A percentile compares a stretch with the other conserved stretches of the same genome.
Evolutionary conservation across 2,888 invertebrate genomes (phyloP).

Genomic region (Brachynemurus nebulosus): DNA sequence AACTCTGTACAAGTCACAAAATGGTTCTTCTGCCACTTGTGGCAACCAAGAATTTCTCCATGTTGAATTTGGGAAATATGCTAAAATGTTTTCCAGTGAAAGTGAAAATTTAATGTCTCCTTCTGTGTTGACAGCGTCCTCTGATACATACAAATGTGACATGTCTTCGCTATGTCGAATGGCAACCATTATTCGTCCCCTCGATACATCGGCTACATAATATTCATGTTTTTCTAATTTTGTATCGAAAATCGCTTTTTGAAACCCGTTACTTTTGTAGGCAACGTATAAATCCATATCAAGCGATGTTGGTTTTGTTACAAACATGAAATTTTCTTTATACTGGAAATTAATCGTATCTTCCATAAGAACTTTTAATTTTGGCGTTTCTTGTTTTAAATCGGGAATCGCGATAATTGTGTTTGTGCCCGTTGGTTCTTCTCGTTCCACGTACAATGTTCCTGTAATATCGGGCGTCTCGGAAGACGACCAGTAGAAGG

Average conservation of each 20-base stretch:
- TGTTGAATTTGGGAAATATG: conserved; percentile 69
- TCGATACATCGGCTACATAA: conserved; percentile 73
- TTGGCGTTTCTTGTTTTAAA: conserved; percentile 16
- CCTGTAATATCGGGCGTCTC: conserved; percentile 30
- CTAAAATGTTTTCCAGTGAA: conserved; percentile 67
- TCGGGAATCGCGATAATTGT: conserved; percentile 31
- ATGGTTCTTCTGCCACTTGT: conserved; percentile 63
- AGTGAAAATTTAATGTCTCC: conserved; percentile 52
- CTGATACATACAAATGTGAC: conserved; percentile 72
- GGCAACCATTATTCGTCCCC: conserved; percentile 66
- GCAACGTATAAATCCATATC: conserved; percentile 60
- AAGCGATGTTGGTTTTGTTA: conserved; percentile 37
- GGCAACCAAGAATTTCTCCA: conserved; percentile 72
- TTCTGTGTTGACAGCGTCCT: conserved; percentile 37
- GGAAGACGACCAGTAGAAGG: conserved; percentile 57
- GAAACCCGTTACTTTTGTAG: conserved; percentile 54
- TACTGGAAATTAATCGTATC: conserved; percentile 71
- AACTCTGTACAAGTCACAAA: conserved; percentile 78
- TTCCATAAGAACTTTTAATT: conserved; percentile 37
- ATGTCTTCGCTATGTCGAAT: conserved; percentile 60
- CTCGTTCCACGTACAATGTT: conserved; percentile 54
- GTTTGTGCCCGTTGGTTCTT: conserved; percentile 43
- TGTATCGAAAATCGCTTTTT: conserved; percentile 61
- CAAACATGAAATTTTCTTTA: conserved; percentile 75
- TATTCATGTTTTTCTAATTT: conserved; percentile 50